Evolutionary conservation across 2,113 vertebrate species (phyloP).

Genomic region (Eleginops maclovinus): DNA sequence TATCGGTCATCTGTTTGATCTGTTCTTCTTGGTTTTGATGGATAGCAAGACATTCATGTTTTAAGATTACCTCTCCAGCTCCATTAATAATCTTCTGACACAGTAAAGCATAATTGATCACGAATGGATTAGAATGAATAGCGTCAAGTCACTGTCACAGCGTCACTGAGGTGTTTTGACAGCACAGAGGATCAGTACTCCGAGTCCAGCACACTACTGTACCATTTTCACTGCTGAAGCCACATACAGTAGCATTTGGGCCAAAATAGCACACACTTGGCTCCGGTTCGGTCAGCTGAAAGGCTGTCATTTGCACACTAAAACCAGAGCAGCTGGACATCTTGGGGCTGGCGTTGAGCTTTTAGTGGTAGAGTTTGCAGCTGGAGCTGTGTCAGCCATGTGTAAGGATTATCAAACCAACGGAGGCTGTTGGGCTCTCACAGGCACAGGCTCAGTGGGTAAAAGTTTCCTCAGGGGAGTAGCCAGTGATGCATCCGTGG

Average conservation of each 20-base stretch:
- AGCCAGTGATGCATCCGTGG: constrained; percentile 62
- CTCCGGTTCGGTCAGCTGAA: constrained; percentile 7
- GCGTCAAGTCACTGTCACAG: background rate
- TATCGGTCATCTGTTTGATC: constrained; percentile 27
- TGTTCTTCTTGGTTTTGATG: constrained; percentile 6
- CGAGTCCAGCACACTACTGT: background rate
- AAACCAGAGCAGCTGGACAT: constrained; percentile 58
- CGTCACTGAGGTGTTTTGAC: background rate
- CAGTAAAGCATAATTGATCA: background rate
- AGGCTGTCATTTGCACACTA: constrained; percentile 51
- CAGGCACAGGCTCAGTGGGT: constrained; percentile 56
- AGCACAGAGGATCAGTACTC: background rate
- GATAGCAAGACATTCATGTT: background rate
- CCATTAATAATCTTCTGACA: constrained; percentile 1
- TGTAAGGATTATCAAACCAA: constrained; percentile 55
- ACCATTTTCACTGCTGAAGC: background rate
- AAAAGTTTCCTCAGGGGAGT: constrained; percentile 67
- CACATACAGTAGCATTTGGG: constrained; percentile 16
- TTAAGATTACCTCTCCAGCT: background rate
- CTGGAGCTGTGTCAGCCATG: constrained; percentile 61
- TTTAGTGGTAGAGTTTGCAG: constrained; percentile 43
- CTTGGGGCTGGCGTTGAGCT: constrained; percentile 27
- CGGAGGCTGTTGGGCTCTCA: constrained; percentile 46
- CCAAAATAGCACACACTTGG: constrained; percentile 30
- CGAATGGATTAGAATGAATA: constrained; percentile 1